A percentile compares a stretch with the other conserved stretches of the same genome.
These are phyloP conservation scores for Mycalesis mineus DNA, from an alignment of 2,888 invertebrate genomes.

Conservation along the genomic window DNA sequence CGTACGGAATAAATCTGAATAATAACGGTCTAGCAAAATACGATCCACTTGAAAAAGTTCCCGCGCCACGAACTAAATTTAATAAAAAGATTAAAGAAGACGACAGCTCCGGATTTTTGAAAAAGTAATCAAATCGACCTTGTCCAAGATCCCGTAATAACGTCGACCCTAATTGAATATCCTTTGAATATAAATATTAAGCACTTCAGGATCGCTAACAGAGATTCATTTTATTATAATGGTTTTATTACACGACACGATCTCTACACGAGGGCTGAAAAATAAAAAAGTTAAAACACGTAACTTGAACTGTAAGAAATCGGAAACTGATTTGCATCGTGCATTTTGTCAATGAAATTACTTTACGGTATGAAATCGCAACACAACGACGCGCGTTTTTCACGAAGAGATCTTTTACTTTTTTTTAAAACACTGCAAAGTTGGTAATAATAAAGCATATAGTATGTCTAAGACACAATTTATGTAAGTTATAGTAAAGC, in stretches of 20 bases:
- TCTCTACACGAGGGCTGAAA: too few species aligned
- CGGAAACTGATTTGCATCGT: too few species aligned
- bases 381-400: too few species aligned
- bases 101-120: conserved; percentile 29
- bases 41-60: conserved; percentile 21
- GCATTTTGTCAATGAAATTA: too few species aligned
- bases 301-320: too few species aligned
- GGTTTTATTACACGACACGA: background rate
- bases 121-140: conserved; percentile 32
- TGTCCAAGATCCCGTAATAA: conserved; percentile 28
- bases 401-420: too few species aligned
- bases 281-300: too few species aligned
- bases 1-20: conserved; percentile 17
- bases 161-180: conserved; percentile 33
- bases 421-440: too few species aligned
- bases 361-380: too few species aligned
- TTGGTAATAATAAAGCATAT: too few species aligned
- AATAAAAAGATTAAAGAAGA: conserved; percentile 34
- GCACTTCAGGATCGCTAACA: background rate
- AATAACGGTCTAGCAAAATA: conserved; percentile 23
- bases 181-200: conserved; percentile 22
- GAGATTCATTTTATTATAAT: background rate
- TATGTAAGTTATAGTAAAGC: too few species aligned
- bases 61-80: conserved; percentile 29
- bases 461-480: too few species aligned